Base-by-base conservation (phyloP, 1,140 invertebrate genomes). In the Cotesia vestalis region DNA sequence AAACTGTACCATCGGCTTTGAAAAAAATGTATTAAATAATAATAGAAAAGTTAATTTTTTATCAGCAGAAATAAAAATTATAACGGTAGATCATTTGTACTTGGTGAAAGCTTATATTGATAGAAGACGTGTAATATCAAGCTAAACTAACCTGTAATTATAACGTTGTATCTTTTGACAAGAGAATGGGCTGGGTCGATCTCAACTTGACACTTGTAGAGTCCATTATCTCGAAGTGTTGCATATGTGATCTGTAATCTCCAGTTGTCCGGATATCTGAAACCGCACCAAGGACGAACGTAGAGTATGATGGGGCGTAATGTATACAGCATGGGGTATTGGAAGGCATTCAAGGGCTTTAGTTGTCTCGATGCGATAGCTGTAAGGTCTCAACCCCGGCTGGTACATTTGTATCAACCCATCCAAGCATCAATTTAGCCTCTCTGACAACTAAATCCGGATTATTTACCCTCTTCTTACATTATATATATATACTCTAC, bases 191-290 rank as follows among this genome's bases (percentile, higher is more conserved):
- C 91, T n/a, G 93, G 94, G 86, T 94, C 93, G 46, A 94, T 95
- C 6, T 93, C 92, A 77, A 95, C 92, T 90, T 95, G 94, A 85
- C 94, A 95, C 88, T 94, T 93, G 84, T 95, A 95, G 9, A 92
- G 86, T 12, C 93, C 94, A 34, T 91, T 92, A 78, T 95, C 94
- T 57, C 90, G 88, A 67, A 90, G 88, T 59, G 90, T 91, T 34
- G 93, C 92, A 76, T 92, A 94, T 75, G 91, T 90, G 69, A 95
- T 94, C 82, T 92, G 90, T 51, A 95, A 85, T 73, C 93, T 90
- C 92, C 93, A 95, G 85, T 95, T 95, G 84, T 94, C 94, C 9
- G 94, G 93, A 82, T 96, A 89, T 73, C 78, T 89, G 83, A 27
- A 78, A 79, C 36, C 70, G 72, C 40, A 64, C 40, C 40, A 35